These are phyloP conservation scores for Oedothorax gibbosus DNA, from an alignment of 1,140 invertebrate species.

Conservation along the genomic window DNA sequence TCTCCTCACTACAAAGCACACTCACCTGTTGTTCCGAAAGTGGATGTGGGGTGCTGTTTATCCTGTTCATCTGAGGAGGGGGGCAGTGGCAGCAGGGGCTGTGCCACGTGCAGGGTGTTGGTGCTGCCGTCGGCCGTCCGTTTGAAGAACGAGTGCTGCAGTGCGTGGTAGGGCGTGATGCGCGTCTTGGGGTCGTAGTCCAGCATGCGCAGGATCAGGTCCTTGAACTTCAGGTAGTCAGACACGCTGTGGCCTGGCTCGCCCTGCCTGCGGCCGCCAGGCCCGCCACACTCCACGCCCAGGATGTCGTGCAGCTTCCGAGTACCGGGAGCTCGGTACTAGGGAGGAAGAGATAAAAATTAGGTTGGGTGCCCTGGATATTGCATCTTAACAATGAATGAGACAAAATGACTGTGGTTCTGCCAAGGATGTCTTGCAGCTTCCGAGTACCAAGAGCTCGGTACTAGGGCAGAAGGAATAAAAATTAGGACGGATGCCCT, in stretches of 20 bases:
- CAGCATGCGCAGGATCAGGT: constrained; percentile 96
- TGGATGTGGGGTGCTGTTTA: no score
- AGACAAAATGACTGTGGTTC: no score
- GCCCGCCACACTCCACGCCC: constrained; percentile 91
- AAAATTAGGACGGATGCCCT: no score
- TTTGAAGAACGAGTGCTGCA: constrained; percentile 96
- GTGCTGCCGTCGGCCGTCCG: constrained; percentile 93
- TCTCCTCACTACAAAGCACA: no score
- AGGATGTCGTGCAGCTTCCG: constrained; percentile 72
- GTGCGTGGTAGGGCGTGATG: constrained; percentile 96
- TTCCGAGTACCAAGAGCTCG: no score
- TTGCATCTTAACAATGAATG: no score
- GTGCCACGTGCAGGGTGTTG: constrained; percentile 78
- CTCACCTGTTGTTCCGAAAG: constrained; percentile 51
- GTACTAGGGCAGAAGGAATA: no score
- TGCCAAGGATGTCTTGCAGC: no score
- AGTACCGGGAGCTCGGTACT: constrained; percentile 77
- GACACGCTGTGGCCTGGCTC: constrained; percentile 95
- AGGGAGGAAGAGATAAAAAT: background rate
- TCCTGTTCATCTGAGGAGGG: no score
- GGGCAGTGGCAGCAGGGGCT: constrained; percentile 70
- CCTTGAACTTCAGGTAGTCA: constrained; percentile 99
- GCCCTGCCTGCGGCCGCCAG: constrained; percentile 86
- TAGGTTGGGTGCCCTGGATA: no score
- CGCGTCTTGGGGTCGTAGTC: constrained; percentile 97